A percentile compares a stretch with the other conserved stretches of the same genome.
phyloP scores from a whole-genome alignment of 2,888 invertebrate genomes.

The Torymus texanus region DNA sequence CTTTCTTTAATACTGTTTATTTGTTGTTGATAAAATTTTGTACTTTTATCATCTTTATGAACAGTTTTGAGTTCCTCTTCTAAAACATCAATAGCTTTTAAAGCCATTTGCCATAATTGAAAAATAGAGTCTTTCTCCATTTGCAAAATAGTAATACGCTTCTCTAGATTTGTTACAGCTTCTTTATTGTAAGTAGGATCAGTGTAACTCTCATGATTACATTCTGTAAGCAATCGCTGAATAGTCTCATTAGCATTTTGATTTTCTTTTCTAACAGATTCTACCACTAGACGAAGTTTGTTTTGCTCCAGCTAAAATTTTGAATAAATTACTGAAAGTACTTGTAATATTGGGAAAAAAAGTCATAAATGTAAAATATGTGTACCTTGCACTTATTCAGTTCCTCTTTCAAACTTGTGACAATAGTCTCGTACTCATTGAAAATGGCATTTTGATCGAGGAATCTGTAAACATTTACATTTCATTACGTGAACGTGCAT shows the following conservation, averaged over 20 bases:
- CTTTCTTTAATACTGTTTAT: conserved; percentile 72
- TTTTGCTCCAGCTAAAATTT: conserved; percentile 66
- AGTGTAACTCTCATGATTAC: conserved; percentile 60
- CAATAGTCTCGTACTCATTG: conserved; percentile 63
- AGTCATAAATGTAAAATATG: not conserved
- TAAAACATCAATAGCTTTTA: conserved; percentile 81
- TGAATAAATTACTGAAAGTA: not conserved
- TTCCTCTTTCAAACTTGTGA: conserved; percentile 65
- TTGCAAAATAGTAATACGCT: conserved; percentile 66
- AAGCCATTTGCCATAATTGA: conserved; percentile 82
- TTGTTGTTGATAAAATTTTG: conserved; percentile 66
- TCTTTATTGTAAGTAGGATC: conserved; percentile 57
- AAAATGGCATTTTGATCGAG: conserved; percentile 60
- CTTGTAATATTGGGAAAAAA: not conserved
- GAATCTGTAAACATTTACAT: conserved; percentile 54
- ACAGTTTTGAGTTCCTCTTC: conserved; percentile 81
- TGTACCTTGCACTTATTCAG: conserved; percentile 66
- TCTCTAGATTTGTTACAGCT: conserved; percentile 66
- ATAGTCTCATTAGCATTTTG: conserved; percentile 61
- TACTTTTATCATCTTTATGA: conserved; percentile 59
- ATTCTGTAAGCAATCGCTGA: conserved; percentile 61
- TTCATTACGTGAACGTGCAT: not conserved
- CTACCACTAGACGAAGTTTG: conserved; percentile 65
- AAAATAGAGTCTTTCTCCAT: conserved; percentile 81
- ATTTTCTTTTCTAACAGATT: conserved; percentile 62